Conservation (phyloP, 2,113 vertebrate species). For the Cyphotilapia sp. region DNA sequence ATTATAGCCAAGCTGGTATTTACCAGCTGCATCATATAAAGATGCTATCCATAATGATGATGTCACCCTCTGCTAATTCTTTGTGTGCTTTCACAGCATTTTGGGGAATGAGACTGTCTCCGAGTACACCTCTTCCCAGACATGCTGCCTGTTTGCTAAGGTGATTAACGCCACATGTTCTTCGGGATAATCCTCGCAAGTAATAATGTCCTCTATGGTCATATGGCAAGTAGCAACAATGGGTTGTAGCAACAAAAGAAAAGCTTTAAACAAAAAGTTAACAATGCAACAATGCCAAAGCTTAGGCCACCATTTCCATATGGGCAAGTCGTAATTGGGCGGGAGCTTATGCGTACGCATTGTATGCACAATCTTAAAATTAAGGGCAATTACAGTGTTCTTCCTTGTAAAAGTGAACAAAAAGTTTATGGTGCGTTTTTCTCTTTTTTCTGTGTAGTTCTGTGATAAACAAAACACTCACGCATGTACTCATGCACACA, state of each 20-base stretch:
- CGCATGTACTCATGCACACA: conserved; percentile 1
- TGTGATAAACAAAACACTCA: not conserved
- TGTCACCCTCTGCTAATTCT: conserved; percentile 52
- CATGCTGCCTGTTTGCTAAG: conserved; percentile 20
- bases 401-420: not conserved
- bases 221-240: not conserved
- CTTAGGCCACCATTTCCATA: not conserved
- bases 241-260: not conserved
- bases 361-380: not conserved
- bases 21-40: not conserved
- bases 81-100: conserved; percentile 19
- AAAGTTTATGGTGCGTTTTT: not conserved
- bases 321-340: not conserved
- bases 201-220: conserved; percentile 1
- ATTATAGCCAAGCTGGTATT: not conserved
- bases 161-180: conserved; percentile 43
- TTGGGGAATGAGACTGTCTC: conserved; percentile 15
- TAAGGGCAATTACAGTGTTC: not conserved
- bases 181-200: conserved; percentile 30
- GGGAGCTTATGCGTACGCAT: not conserved
- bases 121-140: conserved; percentile 8
- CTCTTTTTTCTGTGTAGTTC: not conserved
- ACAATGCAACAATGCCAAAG: not conserved
- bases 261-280: not conserved
- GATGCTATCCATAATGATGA: conserved; percentile 27